Evolutionary conservation across 2,797 vertebrate genomes (phyloP).

Genomic region (Petrocephalus sullivani): DNA sequence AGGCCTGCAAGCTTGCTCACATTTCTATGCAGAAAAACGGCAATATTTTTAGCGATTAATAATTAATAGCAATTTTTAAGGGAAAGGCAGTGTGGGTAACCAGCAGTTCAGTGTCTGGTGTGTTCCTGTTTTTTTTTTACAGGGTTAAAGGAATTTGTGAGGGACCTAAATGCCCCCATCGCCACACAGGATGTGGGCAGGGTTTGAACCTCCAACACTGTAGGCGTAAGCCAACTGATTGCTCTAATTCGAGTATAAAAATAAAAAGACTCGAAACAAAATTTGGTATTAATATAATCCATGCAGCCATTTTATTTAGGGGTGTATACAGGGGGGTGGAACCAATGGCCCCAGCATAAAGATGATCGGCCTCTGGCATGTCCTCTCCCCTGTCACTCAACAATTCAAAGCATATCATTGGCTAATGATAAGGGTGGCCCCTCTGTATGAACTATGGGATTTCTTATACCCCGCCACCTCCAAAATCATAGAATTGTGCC

Average conservation of each 20-base stretch:
- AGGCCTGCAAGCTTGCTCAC: background rate
- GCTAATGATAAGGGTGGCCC: background rate
- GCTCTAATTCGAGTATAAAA: background rate
- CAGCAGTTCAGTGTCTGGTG: background rate
- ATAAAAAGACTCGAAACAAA: background rate
- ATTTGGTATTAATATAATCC: background rate
- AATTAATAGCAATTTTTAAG: background rate
- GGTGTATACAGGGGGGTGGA: background rate
- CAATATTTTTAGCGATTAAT: too few species aligned
- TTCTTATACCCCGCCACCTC: background rate
- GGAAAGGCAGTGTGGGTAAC: background rate
- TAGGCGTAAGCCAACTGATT: background rate
- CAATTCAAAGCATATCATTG: background rate
- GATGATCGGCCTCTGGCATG: background rate
- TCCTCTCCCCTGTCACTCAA: background rate
- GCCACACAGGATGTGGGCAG: background rate
- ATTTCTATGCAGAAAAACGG: background rate
- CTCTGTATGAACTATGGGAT: background rate
- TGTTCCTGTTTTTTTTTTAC: background rate
- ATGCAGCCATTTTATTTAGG: background rate
- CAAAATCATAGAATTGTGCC: background rate
- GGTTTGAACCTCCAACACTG: background rate
- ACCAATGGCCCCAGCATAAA: background rate
- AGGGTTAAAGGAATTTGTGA: background rate
- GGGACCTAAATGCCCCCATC: background rate